phyloP scores from a whole-genome alignment of 1,140 invertebrate species.

The Philotrypesis tridentata region DNA sequence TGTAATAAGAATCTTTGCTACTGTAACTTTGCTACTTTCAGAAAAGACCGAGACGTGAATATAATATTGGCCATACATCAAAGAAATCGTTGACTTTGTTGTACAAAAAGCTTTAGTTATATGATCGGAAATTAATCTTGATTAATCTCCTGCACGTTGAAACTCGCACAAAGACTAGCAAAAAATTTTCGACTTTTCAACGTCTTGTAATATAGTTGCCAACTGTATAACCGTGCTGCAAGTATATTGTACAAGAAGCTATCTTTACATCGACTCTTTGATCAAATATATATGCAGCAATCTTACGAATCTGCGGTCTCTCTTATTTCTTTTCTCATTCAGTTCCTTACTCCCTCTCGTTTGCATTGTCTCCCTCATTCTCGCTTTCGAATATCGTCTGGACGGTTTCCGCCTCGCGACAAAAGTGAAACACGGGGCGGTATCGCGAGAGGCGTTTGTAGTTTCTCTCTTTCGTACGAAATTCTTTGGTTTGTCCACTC shows the following conservation, averaged over 20 bases:
- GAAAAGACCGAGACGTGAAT: not conserved
- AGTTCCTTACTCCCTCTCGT: not conserved
- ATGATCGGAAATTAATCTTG: no score
- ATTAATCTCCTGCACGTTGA: no score
- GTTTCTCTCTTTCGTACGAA: conserved; percentile 30
- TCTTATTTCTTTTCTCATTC: not conserved
- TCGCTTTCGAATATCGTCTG: conserved; percentile 61
- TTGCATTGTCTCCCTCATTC: conserved; percentile 33
- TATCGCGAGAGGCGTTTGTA: conserved; percentile 47
- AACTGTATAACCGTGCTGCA: no score
- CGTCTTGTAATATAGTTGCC: no score
- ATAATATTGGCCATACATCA: not conserved
- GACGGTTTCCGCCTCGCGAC: conserved; percentile 64
- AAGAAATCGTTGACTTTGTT: no score
- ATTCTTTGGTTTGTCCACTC: conserved; percentile 2
- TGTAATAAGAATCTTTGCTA: not conserved
- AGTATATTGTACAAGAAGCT: no score
- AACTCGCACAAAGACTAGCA: no score
- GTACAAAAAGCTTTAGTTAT: no score
- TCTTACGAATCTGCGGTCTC: not conserved
- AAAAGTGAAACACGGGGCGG: conserved; percentile 56
- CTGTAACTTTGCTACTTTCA: no score
- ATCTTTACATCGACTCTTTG: not conserved
- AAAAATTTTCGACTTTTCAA: not conserved
- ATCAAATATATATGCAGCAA: not conserved